phyloP scores from a whole-genome alignment of 2,888 invertebrate genomes.

The Entomobrya multifasciata region DNA sequence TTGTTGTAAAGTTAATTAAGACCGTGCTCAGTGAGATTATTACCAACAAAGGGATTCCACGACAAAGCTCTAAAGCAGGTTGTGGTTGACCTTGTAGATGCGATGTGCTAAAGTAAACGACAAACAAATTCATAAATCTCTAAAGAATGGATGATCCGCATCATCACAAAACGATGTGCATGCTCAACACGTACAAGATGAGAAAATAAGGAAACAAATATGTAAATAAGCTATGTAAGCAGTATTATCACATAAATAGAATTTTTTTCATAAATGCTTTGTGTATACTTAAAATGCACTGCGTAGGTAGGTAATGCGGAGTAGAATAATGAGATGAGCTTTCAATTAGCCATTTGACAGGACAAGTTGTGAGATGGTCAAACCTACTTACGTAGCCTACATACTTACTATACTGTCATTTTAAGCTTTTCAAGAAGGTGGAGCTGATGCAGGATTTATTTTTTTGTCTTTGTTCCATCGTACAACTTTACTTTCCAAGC shows the following conservation, averaged over 20 bases:
- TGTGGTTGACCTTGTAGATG: conserved; percentile 56
- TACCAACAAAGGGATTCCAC: neutral
- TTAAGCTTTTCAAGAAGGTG: neutral
- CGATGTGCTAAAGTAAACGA: conserved; percentile 16
- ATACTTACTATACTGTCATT: neutral
- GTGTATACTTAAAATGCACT: too few species aligned
- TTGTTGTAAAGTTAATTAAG: too few species aligned
- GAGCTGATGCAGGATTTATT: too few species aligned
- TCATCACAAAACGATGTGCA: neutral
- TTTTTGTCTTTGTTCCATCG: too few species aligned
- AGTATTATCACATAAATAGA: neutral
- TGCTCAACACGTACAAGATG: neutral
- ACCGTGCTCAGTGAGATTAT: too few species aligned
- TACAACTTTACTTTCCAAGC: neutral
- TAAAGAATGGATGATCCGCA: neutral
- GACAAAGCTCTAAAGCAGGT: neutral
- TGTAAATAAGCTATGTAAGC: neutral
- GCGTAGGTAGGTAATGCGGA: too few species aligned
- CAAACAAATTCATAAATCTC: conserved; percentile 38
- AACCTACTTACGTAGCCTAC: neutral
- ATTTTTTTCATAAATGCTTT: neutral
- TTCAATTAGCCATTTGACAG: too few species aligned
- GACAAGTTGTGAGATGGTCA: neutral
- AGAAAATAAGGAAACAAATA: neutral
- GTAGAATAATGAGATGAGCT: neutral